Conservation (phyloP, 2,797 vertebrate genomes). For the Bryconaethiops microstoma region DNA sequence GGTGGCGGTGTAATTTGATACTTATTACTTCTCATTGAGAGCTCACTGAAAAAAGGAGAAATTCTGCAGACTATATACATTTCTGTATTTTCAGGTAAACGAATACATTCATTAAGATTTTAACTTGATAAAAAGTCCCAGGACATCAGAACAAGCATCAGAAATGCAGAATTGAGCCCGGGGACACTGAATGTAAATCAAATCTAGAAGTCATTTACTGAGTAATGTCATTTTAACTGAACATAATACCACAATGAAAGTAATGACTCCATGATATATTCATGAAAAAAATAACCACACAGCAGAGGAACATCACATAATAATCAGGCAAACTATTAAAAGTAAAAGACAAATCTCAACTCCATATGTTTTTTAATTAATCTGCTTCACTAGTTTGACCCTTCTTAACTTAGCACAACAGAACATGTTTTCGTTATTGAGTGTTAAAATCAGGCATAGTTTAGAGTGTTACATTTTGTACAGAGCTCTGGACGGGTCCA, state of each 20-base stretch:
- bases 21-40: not conserved
- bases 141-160: not conserved
- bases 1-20: not conserved
- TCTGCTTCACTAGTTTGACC: constrained; percentile 62
- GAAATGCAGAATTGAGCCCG: not conserved
- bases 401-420: constrained; percentile 48
- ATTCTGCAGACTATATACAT: not conserved
- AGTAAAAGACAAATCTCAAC: too few relatives aligned
- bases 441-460: constrained; percentile 37
- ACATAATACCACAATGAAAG: too few relatives aligned
- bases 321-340: not conserved
- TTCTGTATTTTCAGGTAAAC: too few relatives aligned
- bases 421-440: constrained; percentile 57
- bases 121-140: too few relatives aligned
- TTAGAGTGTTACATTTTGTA: constrained; percentile 30
- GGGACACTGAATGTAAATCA: not conserved
- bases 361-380: not conserved
- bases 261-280: too few relatives aligned
- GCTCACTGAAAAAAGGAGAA: not conserved
- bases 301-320: not conserved
- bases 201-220: too few relatives aligned
- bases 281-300: not conserved
- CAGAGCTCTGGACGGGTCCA: constrained; percentile 9
- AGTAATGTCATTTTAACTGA: too few relatives aligned
- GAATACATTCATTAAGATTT: too few relatives aligned